A percentile compares a stretch with the other conserved stretches of the same genome.
Conservation (phyloP, 1,140 invertebrate genomes). For the Mactra quadrangularis region DNA sequence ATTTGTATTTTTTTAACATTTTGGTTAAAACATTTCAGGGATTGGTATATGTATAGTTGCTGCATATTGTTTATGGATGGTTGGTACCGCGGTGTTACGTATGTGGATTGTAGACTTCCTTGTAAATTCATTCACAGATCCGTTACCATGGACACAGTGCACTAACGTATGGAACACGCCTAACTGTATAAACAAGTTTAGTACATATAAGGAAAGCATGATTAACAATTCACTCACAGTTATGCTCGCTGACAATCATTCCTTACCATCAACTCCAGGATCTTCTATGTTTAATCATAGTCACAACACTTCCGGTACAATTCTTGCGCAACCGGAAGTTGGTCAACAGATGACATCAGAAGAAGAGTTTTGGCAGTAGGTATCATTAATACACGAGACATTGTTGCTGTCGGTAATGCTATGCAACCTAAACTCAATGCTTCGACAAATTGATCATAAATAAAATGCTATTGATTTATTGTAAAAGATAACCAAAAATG, state of each 20-base stretch:
- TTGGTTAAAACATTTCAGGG: conserved; percentile 36
- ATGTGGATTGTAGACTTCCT: conserved; percentile 99
- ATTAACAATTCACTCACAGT: too few relatives aligned
- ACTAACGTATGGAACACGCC: conserved; percentile 88
- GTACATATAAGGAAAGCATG: too few relatives aligned
- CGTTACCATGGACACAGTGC: conserved; percentile 97
- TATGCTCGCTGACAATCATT: not conserved
- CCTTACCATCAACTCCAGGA: not conserved
- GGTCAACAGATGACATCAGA: conserved; percentile 47
- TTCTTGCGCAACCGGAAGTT: not conserved
- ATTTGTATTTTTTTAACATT: too few relatives aligned
- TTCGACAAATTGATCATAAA: too few relatives aligned
- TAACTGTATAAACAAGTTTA: conserved; percentile 13
- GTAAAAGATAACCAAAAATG: too few relatives aligned
- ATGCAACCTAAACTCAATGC: too few relatives aligned
- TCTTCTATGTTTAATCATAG: not conserved
- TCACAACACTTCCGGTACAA: not conserved
- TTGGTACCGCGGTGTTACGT: conserved; percentile 98
- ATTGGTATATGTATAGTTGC: conserved; percentile 55
- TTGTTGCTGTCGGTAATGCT: too few relatives aligned
- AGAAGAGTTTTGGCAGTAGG: conserved; percentile 70
- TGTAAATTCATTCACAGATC: conserved; percentile 95
- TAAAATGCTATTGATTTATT: too few relatives aligned
- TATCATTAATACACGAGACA: not conserved
- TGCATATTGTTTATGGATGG: conserved; percentile 78